Conservation (phyloP, 2,888 invertebrate genomes). For the Drosophila acutilabella region DNA sequence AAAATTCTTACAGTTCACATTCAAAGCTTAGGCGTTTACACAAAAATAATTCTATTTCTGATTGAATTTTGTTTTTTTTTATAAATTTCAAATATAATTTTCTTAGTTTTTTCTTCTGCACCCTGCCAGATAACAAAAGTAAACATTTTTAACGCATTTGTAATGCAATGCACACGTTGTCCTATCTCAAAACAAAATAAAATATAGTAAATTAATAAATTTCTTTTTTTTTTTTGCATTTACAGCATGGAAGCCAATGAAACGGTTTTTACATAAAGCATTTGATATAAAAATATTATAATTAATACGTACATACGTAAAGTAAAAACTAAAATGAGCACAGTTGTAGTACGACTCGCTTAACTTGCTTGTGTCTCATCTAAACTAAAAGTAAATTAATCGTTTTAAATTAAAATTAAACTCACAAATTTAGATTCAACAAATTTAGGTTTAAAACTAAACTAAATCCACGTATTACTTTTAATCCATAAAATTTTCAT, state of each 20-base stretch:
- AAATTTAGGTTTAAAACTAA: constrained; percentile 52
- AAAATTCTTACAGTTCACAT: constrained; percentile 70
- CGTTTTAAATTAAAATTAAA: constrained; percentile 58
- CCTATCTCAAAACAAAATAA: constrained; percentile 52
- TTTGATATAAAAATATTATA: constrained; percentile 26
- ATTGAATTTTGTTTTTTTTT: constrained; percentile 12
- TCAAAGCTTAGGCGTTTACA: constrained; percentile 66
- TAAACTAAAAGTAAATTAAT: constrained; percentile 46
- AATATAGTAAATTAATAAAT: constrained; percentile 51
- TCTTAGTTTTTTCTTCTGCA: constrained; percentile 13
- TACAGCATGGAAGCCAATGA: constrained; percentile 72
- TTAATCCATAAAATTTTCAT: constrained; percentile 26
- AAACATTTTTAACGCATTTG: constrained; percentile 67
- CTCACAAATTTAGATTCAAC: constrained; percentile 72
- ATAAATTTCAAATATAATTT: not conserved
- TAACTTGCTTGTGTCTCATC: constrained; percentile 16
- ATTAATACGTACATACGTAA: constrained; percentile 54
- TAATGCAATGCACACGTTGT: constrained; percentile 74
- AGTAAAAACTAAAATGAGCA: constrained; percentile 58
- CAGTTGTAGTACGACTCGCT: constrained; percentile 28
- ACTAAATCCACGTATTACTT: constrained; percentile 54
- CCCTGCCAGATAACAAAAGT: constrained; percentile 31
- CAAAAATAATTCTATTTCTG: constrained; percentile 39
- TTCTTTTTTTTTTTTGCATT: constrained; percentile 51
- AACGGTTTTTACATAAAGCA: constrained; percentile 67